phyloP scores from a whole-genome alignment of 1,140 invertebrate species.

The Plodia interpunctella region DNA sequence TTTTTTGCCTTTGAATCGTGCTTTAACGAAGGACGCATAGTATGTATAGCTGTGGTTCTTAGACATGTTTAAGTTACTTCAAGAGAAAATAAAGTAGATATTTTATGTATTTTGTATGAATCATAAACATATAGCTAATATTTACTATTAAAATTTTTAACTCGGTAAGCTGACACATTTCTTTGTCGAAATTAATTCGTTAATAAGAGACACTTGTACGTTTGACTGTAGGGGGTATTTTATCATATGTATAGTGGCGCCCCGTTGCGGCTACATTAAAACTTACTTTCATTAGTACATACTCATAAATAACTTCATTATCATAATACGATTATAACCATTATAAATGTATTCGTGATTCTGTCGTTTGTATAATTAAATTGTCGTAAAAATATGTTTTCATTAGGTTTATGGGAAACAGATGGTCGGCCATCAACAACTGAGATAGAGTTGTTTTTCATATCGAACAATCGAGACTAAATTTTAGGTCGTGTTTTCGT shows the following conservation, averaged over 20 bases:
- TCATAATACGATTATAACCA: conserved; percentile 17
- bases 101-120: too few species aligned
- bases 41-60: too few species aligned
- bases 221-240: conserved; percentile 22
- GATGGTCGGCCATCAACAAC: background rate
- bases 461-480: background rate
- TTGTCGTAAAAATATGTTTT: conserved; percentile 26
- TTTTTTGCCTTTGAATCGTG: too few species aligned
- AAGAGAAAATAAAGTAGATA: too few species aligned
- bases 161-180: background rate
- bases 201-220: conserved; percentile 32
- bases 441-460: background rate
- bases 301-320: conserved; percentile 38
- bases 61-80: too few species aligned
- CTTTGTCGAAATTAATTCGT: conserved; percentile 42
- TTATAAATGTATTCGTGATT: conserved; percentile 16
- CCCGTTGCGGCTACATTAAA: conserved; percentile 33
- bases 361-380: conserved; percentile 20
- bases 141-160: too few species aligned
- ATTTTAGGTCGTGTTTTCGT: too few species aligned
- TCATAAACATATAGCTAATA: too few species aligned
- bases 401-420: conserved; percentile 19
- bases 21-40: too few species aligned
- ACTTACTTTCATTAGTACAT: conserved; percentile 30
- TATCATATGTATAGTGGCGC: conserved; percentile 28